Evolutionary conservation across 1,140 invertebrate species (phyloP), one percentile per base, ranked within the genome.

Genomic region (Camponotus floridanus): DNA sequence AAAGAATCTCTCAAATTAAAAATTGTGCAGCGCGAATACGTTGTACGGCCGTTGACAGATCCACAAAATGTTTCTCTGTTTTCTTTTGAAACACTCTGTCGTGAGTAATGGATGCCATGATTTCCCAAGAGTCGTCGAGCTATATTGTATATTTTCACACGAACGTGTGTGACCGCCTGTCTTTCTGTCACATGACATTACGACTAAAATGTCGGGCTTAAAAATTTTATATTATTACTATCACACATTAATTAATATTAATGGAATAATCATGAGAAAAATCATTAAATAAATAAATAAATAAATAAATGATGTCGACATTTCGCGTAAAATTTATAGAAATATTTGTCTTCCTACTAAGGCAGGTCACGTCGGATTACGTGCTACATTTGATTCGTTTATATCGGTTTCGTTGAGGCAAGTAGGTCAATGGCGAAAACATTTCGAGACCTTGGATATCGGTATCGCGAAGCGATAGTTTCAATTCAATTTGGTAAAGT

Each of bases 81-180:
- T 62, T 81, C 59, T 86, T 86, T 36, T 51, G 76, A 85, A 79
- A 71, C 65, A 31, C 21, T 83, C 55, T 68, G 88, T 76, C 71
- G 76, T 64, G 86, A 76, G 86, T 90, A 91, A 88, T 87, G 87
- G 80, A 90, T 79, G 84, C 78, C 57, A 91, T 91, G 89, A 91
- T 91, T 91, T 91, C 89, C 89, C 89, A 84, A 45, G 89, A 87
- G 89, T 61, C 57, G n/a, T 59, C 70, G 59, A 61, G 48, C 79
- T 86, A 64, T 31, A 13, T 11, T 64, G 73, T 90, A 91, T 79
- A 90, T 90, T 90, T 90, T 90, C 79, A 88, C 79, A 86, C 86
- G 86, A 84, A 79, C 76, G 81, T 79, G 81, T 79, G 59, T 76
- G 65, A 84, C 61, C 48, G 36, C 9, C 65, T 76, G 48, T 73